Evolutionary conservation across 2,113 vertebrate genomes (phyloP).

Genomic region (Sarotherodon lohbergeri): DNA sequence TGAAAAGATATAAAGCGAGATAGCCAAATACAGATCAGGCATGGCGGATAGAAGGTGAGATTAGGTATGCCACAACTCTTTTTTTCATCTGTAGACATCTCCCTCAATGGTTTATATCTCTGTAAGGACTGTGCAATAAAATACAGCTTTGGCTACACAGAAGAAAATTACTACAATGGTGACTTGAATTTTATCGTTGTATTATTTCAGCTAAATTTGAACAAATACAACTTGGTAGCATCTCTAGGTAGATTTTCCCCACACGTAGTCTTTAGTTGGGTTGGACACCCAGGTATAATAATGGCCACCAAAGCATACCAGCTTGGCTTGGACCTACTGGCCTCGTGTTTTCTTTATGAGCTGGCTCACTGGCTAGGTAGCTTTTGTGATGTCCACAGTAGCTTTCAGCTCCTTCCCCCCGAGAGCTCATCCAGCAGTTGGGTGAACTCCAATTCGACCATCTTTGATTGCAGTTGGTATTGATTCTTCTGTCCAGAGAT

Average conservation of each 20-base stretch:
- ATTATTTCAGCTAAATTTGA: neutral
- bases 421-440: neutral
- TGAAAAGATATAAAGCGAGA: neutral
- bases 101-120: neutral
- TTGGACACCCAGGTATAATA: neutral
- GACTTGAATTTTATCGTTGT: neutral
- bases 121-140: neutral
- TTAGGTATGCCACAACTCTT: neutral
- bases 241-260: neutral
- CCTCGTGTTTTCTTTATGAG: neutral
- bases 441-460: neutral
- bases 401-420: neutral
- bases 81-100: neutral
- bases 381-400: neutral
- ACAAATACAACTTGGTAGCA: neutral
- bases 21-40: neutral
- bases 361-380: neutral
- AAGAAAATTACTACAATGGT: neutral
- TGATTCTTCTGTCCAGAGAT: neutral
- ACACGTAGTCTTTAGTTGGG: neutral
- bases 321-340: neutral
- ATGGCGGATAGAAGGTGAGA: neutral
- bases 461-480: neutral
- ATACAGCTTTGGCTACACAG: neutral
- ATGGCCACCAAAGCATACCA: neutral